Evolutionary conservation across 2,113 vertebrate genomes (phyloP), one percentile per base, ranked within the genome.

Genomic region (Nycticebus coucang): DNA sequence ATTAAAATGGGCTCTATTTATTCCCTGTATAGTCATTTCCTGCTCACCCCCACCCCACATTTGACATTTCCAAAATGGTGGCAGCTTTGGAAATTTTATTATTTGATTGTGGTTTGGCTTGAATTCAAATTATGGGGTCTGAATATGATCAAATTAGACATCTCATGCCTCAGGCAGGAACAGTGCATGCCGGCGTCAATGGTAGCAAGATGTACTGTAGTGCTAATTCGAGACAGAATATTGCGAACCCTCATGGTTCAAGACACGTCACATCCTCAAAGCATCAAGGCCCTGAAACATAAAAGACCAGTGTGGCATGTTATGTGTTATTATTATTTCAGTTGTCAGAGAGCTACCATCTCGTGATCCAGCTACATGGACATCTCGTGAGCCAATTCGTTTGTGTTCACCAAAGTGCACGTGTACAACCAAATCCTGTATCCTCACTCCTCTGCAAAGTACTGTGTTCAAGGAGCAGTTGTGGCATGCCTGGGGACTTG

Each of bases 51-150:
- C 1, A 30, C 24, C 86, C 88, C 35, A 85, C 85, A 72, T 68
- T 84, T 94, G 80, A 89, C 96, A 94, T 97, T 97, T 98, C 94
- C 92, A 98, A 98, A 96, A 98, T 98, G 96, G 97, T 97, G 97
- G 97, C 89, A 96, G 96, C 37, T 95, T 97, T 95, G 96, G 82
- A 97, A 97, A 98, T 97, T 95, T 95, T 97, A 83, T 97, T 93
- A 97, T 97, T 98, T 93, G 89, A 92, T 80, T 98, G 96, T 98
- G 97, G 97, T 95, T 98, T 98, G 96, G 95, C 97, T 95, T 35
- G 24, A 94, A 57, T 87, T 98, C 97, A 97, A 83, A 96, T 96
- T 94, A 89, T 81, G 97, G 87, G 78, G 93, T 98, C 95, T 97
- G 96, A 97, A 81, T 97, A 93, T 95, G 86, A 97, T 97, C 95